Percentiles rank a stretch among this genome's conserved stretches.
phyloP scores from a whole-genome alignment of 2,113 vertebrate genomes.

The Pardalotus punctatus region DNA sequence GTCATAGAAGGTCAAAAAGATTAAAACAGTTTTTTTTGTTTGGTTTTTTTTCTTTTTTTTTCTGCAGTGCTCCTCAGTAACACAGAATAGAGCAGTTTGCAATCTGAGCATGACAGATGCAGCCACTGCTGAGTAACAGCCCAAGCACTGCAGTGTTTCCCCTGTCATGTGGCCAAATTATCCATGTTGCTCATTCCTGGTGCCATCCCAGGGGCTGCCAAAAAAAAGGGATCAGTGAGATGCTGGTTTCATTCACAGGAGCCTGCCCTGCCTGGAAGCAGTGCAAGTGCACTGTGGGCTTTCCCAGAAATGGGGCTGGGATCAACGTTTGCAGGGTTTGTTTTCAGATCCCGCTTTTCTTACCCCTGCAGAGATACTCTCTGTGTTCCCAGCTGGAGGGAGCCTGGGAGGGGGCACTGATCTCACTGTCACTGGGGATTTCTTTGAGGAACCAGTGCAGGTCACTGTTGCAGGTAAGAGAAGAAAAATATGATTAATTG shows the following conservation, averaged over 20 bases:
- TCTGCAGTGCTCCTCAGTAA: accelerated
- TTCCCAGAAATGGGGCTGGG: not conserved
- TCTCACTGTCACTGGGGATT: constrained; percentile 67
- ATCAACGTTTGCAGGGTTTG: not conserved
- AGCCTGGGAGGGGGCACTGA: constrained; percentile 69
- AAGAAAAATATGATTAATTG: not conserved
- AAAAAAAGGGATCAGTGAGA: not conserved
- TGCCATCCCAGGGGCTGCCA: not conserved
- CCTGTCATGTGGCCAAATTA: not conserved
- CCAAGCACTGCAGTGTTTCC: not conserved
- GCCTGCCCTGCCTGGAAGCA: not conserved
- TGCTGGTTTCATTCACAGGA: not conserved
- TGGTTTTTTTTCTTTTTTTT: not conserved
- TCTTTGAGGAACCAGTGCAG: constrained; percentile 62
- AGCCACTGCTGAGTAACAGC: not conserved
- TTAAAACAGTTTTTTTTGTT: not conserved
- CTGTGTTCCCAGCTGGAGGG: constrained; percentile 68
- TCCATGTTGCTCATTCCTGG: not conserved
- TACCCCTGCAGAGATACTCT: constrained; percentile 60
- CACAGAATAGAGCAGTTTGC: not conserved
- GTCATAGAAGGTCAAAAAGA: not conserved
- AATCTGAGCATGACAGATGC: not conserved
- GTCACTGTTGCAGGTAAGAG: constrained; percentile 71
- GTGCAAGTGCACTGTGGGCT: not conserved
- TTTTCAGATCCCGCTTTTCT: not conserved